phyloP scores from a whole-genome alignment of 2,797 vertebrate genomes.

The Heterohyrax brucei region DNA sequence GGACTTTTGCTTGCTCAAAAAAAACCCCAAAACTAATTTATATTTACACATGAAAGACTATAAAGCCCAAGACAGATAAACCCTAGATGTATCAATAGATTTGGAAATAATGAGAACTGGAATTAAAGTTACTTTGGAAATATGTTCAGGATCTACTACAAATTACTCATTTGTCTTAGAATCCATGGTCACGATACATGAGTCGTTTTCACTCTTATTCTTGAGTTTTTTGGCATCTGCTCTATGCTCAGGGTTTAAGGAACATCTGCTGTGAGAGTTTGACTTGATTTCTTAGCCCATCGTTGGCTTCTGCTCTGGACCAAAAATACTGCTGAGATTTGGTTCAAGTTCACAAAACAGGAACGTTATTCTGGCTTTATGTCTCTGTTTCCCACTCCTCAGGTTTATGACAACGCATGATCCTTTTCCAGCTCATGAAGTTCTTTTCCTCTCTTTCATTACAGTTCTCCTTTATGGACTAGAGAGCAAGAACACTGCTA shows the following conservation, averaged over 20 bases:
- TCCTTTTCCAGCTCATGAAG: constrained; percentile 74
- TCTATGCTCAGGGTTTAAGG: neutral
- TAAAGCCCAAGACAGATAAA: constrained; percentile 23
- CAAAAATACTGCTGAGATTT: constrained; percentile 72
- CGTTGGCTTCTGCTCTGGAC: constrained; percentile 76
- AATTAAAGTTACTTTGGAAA: constrained; percentile 19
- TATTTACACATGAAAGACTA: neutral
- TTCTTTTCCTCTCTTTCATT: neutral
- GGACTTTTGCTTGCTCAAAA: neutral
- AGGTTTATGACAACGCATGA: constrained; percentile 54
- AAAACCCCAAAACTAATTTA: neutral
- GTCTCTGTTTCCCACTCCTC: constrained; percentile 68
- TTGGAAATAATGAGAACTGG: constrained; percentile 32
- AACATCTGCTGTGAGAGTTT: constrained; percentile 11
- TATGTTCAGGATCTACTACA: neutral
- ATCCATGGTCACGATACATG: neutral
- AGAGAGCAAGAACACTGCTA: constrained; percentile 60
- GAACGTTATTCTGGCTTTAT: constrained; percentile 74
- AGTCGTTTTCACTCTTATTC: constrained; percentile 10
- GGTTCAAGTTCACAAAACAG: constrained; percentile 76
- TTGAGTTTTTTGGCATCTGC: neutral
- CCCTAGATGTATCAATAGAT: neutral
- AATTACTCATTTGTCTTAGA: constrained; percentile 30
- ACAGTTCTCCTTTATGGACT: constrained; percentile 70
- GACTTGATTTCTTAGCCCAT: constrained; percentile 78